Evolutionary conservation across 1,140 invertebrate genomes (phyloP).

Genomic region (Meteorus sp.): DNA sequence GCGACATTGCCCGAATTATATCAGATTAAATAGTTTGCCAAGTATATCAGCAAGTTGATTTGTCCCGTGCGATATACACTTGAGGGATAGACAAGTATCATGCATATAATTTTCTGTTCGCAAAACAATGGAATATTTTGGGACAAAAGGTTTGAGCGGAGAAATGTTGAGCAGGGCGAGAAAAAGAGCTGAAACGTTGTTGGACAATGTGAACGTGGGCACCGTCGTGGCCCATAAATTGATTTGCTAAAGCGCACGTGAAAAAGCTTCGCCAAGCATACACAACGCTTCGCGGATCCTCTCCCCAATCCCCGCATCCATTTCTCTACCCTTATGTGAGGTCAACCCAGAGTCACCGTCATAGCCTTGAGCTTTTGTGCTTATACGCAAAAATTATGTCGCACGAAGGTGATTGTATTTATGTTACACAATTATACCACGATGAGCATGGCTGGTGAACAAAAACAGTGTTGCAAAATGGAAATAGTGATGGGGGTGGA

Average conservation of each 20-base stretch:
- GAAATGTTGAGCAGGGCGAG: slow-evolving; percentile 21
- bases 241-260: slow-evolving; percentile 57
- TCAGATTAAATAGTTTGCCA: not conserved
- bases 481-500: not conserved
- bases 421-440: slow-evolving; percentile 58
- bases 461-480: not conserved
- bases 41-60: not conserved
- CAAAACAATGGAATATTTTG: slow-evolving; percentile 54
- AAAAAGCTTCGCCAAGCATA: slow-evolving; percentile 44
- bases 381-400: slow-evolving; percentile 59
- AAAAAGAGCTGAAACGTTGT: slow-evolving; percentile 13
- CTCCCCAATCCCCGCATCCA: not conserved
- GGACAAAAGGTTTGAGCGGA: slow-evolving; percentile 56
- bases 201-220: slow-evolving; percentile 54
- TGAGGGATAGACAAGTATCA: slow-evolving; percentile 43
- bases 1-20: not conserved
- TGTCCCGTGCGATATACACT: too few species aligned
- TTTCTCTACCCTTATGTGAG: not conserved
- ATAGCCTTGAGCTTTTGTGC: slow-evolving; percentile 52
- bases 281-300: not conserved
- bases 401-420: slow-evolving; percentile 54
- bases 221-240: slow-evolving; percentile 54
- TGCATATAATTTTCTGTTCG: slow-evolving; percentile 57
- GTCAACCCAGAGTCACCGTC: slow-evolving; percentile 19
- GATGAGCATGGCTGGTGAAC: slow-evolving; percentile 11